Evolutionary conservation across 2,113 vertebrate genomes (phyloP).

Genomic region (Physeter macrocephalus): DNA sequence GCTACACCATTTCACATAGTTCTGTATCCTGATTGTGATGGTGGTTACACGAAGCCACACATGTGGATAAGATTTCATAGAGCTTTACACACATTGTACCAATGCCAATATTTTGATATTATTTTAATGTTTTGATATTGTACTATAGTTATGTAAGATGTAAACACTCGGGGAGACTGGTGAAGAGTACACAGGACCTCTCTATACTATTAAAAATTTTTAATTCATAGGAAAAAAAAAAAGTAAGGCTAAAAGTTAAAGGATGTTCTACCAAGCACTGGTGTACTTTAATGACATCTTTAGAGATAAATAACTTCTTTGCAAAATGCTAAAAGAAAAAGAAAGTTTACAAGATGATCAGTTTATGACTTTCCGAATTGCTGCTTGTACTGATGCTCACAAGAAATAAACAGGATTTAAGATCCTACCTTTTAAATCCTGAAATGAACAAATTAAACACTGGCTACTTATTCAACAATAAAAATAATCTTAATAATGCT

Average conservation of each 20-base stretch:
- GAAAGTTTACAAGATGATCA: background rate
- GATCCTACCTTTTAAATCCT: background rate
- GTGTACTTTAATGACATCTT: background rate
- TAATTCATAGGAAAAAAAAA: too few relatives aligned
- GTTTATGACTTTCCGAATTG: background rate
- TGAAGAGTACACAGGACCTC: too few relatives aligned
- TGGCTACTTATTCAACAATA: background rate
- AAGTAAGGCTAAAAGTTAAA: background rate
- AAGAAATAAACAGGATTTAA: background rate
- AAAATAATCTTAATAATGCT: background rate
- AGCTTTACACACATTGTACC: too few relatives aligned
- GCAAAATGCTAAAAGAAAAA: background rate
- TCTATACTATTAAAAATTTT: too few relatives aligned
- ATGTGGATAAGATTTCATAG: too few relatives aligned
- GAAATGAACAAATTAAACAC: background rate
- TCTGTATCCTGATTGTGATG: too few relatives aligned
- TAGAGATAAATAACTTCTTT: background rate
- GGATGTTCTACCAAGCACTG: background rate
- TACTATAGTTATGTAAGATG: too few relatives aligned
- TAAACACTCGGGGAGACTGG: too few relatives aligned
- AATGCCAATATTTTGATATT: too few relatives aligned
- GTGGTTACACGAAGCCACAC: too few relatives aligned
- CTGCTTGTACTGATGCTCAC: background rate
- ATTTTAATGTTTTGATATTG: too few relatives aligned
- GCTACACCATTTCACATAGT: too few relatives aligned